Evolutionary conservation across 2,113 vertebrate species (phyloP), one percentile per base, ranked within the genome.

Genomic region (Strix uralensis): DNA sequence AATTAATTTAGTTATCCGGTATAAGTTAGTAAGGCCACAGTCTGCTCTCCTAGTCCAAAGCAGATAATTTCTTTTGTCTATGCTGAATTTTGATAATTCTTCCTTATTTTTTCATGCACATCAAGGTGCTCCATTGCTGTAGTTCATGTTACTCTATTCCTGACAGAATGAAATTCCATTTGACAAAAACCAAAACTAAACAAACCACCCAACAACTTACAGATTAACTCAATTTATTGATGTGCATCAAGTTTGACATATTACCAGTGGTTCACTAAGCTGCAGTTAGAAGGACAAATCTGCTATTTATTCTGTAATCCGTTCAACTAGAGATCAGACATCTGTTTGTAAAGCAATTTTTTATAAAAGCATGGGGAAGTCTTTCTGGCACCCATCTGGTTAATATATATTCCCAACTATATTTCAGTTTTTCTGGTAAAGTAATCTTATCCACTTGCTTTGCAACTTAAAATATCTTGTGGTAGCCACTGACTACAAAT

Each of bases 271-370:
- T 90, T 96, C 69, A 55, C 62, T 80, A 69, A 94, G 55, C 80
- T 77, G 59, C 30, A 25, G 79, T 65, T 62, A 77, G 94, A 91
- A 90, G 77, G 63, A 71, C 49, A 86, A 92, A 94, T 90, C 91
- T 95, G 84, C 82, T 91, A 49, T 96, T 90, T 86, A 93, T 84
- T 90, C 82, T 51, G 10, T 92, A 95, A 97, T 93, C 91, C 54
- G 58, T 89, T 72, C 87, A 90, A 77, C 71, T 84, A 57, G 73
- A 92, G 57, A 92, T 72, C 72, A 92, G 90, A 78, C 93, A 97
- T 96, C 95, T 97, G 96, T 81, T 82, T 66, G 52, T 65, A 59
- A 95, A 96, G 79, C 81, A 27, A 51, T 93, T 92, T 88, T 94
- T 73, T 54, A 32, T 63, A 59, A 81, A 87, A 75, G 36, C 42